Evolutionary conservation across 2,888 invertebrate genomes (phyloP).

Genomic region (Ormyrus thymus): DNA sequence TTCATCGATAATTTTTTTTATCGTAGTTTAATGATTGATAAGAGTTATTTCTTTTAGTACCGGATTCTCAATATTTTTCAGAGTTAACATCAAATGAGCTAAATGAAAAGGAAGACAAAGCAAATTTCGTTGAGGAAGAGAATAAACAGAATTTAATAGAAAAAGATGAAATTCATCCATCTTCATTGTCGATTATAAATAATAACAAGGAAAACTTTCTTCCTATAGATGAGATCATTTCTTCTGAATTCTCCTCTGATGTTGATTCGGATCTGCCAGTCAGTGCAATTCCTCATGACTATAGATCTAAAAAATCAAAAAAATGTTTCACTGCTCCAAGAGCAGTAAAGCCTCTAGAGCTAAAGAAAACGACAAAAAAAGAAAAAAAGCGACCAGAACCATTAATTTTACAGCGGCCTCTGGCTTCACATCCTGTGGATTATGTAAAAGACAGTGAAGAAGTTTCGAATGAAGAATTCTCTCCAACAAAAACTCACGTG

Average conservation of each 20-base stretch:
- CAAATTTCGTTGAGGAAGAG: neutral
- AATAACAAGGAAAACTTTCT: neutral
- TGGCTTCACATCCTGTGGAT: neutral
- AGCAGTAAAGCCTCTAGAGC: neutral
- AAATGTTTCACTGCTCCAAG: slow-evolving; percentile 25
- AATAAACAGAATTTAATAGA: too few species aligned
- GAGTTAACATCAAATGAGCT: slow-evolving; percentile 16
- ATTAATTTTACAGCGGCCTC: neutral
- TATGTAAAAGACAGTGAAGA: slow-evolving; percentile 7
- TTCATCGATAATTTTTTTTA: slow-evolving; percentile 41
- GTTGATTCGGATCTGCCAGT: slow-evolving; percentile 49
- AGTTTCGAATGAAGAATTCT: neutral
- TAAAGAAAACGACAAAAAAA: neutral
- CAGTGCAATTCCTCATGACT: slow-evolving; percentile 43
- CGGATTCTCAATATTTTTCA: slow-evolving; percentile 46
- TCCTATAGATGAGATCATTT: slow-evolving; percentile 28
- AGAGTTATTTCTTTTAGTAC: slow-evolving; percentile 37
- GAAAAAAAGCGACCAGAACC: slow-evolving; percentile 17
- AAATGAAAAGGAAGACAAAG: slow-evolving; percentile 7
- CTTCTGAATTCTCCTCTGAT: slow-evolving; percentile 54
- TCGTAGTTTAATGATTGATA: neutral
- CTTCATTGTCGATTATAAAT: neutral
- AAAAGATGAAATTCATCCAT: slow-evolving; percentile 1
- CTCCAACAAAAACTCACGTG: neutral
- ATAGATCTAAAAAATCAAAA: slow-evolving; percentile 26